Percentiles rank a stretch among this genome's conserved stretches.
phyloP scores from a whole-genome alignment of 2,113 vertebrate species.

The Myrmecobius fasciatus region DNA sequence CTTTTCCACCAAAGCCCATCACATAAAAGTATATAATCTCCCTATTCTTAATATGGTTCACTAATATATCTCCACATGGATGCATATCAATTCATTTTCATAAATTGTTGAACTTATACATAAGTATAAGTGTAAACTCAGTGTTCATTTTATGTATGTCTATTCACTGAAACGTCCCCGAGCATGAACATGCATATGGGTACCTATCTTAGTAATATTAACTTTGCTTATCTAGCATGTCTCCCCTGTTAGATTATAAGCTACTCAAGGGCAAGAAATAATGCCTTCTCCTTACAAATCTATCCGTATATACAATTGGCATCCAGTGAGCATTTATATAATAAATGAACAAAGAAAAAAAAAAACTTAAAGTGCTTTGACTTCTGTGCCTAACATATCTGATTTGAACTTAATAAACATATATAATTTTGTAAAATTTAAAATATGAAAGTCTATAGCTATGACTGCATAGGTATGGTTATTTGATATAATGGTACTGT shows the following conservation, averaged over 20 bases:
- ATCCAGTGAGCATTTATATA: not conserved
- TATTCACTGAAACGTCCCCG: not conserved
- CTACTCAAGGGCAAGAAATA: conserved; percentile 16
- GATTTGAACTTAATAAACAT: conserved; percentile 25
- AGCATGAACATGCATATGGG: conserved; percentile 6
- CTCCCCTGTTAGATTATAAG: not conserved
- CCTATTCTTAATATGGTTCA: conserved; percentile 19
- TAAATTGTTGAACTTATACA: too few species aligned
- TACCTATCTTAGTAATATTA: not conserved
- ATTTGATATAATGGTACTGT: conserved; percentile 24
- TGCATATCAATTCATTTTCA: not conserved
- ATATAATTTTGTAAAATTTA: not conserved
- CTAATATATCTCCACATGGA: not conserved
- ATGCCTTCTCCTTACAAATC: not conserved
- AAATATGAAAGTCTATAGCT: not conserved
- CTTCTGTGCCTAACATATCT: conserved; percentile 20
- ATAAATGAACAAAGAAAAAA: not conserved
- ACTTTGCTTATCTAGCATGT: not conserved
- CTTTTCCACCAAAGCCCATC: conserved; percentile 1
- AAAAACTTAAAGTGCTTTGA: conserved; percentile 57
- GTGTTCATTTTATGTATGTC: not conserved
- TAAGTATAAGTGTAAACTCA: too few species aligned
- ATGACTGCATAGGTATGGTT: conserved; percentile 22
- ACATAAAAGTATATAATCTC: not conserved
- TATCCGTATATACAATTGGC: not conserved